phyloP scores from a whole-genome alignment of 2,797 vertebrate genomes.

The Paedocypris micromegethes region DNA sequence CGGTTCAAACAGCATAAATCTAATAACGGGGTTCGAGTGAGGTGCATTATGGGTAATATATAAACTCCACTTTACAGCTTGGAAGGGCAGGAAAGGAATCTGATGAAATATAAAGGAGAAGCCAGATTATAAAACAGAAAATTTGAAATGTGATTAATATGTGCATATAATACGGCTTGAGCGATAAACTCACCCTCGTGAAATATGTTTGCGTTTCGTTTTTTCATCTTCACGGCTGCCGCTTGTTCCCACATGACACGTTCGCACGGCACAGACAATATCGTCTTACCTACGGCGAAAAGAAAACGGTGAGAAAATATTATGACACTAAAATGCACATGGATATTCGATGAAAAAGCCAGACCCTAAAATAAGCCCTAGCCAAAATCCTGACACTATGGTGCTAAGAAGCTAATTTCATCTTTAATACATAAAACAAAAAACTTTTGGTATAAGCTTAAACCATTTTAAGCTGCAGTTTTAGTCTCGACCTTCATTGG shows the following conservation, averaged over 20 bases:
- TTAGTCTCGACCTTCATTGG: no score
- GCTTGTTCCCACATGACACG: background rate
- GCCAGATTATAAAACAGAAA: constrained; percentile 17
- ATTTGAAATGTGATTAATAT: constrained; percentile 39
- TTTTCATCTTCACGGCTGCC: background rate
- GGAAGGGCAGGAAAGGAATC: constrained; percentile 22
- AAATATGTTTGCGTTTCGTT: constrained; percentile 20
- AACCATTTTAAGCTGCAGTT: no score
- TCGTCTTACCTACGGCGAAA: background rate
- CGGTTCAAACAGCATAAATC: constrained; percentile 38
- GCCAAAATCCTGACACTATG: no score
- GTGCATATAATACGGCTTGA: constrained; percentile 16
- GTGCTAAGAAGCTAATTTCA: no score
- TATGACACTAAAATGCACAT: no score
- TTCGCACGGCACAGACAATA: background rate
- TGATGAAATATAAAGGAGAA: constrained; percentile 43
- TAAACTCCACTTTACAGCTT: constrained; percentile 38
- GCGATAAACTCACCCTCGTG: constrained; percentile 15
- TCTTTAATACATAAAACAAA: no score
- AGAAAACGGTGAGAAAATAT: background rate
- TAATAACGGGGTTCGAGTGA: constrained; percentile 37
- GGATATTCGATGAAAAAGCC: no score
- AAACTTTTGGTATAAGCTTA: no score
- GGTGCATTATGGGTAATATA: constrained; percentile 42
- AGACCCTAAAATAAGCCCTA: no score